Evolutionary conservation across 2,888 invertebrate species (phyloP).

Genomic region (Liopterus haemorrhoidalis): DNA sequence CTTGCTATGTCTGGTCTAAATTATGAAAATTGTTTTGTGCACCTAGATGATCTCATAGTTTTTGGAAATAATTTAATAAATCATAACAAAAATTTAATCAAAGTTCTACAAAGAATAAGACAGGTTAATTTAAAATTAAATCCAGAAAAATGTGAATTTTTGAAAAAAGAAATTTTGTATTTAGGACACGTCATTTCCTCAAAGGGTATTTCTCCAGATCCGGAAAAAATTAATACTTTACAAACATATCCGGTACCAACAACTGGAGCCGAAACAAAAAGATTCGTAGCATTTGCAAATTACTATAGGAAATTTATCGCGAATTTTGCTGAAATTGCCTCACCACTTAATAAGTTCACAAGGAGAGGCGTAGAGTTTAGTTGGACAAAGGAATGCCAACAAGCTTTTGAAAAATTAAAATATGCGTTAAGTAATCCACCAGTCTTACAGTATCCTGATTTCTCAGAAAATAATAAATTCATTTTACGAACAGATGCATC

Average conservation of each 20-base stretch:
- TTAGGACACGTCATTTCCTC: conserved; percentile 5
- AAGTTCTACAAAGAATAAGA: conserved; percentile 4
- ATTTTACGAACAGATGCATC: conserved; percentile 19
- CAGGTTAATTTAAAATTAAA: conserved; percentile 7
- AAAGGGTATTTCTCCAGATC: conserved; percentile 4
- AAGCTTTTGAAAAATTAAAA: conserved; percentile 18
- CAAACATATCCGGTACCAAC: conserved; percentile 14
- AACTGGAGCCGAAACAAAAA: conserved; percentile 21
- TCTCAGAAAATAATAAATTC: conserved; percentile 14
- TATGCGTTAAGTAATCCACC: conserved; percentile 16
- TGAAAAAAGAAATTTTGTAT: conserved; percentile 7
- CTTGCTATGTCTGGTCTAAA: background rate
- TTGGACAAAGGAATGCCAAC: conserved; percentile 11
- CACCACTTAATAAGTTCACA: conserved; percentile 24
- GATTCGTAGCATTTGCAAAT: conserved; percentile 17
- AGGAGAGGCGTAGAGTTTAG: conserved; percentile 27
- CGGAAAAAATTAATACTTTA: conserved; percentile 5
- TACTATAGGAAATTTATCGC: conserved; percentile 19
- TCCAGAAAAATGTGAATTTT: conserved; percentile 2
- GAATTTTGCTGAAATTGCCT: conserved; percentile 22
- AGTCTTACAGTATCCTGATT: conserved; percentile 20
- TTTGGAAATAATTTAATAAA: conserved; percentile 6
- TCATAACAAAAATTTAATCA: conserved; percentile 8
- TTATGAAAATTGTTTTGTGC: conserved; percentile 10
- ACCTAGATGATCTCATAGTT: conserved; percentile 5